These are phyloP conservation scores for Anastatus disparis DNA, from an alignment of 1,140 invertebrate species.

Conservation along the genomic window DNA sequence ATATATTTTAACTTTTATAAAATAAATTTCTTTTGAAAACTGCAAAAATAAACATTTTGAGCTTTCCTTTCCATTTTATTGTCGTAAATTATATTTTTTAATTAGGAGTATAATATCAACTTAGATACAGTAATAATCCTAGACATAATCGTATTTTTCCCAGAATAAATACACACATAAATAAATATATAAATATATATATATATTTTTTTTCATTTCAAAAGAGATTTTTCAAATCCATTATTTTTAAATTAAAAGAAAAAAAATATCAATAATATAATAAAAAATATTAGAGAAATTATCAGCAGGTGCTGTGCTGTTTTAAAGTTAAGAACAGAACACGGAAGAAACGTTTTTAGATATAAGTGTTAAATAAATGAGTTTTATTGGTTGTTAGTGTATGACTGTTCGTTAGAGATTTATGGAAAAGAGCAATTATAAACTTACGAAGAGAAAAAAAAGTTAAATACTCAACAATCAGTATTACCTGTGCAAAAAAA, in stretches of 20 bases:
- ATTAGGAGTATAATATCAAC: background rate
- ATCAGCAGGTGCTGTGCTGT: slow-evolving; percentile 5
- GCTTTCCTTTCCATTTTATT: background rate
- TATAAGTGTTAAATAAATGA: slow-evolving; percentile 36
- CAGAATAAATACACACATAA: too few species aligned
- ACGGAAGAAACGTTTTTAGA: slow-evolving; percentile 18
- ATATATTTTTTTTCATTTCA: too few species aligned
- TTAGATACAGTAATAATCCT: background rate
- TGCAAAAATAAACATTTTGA: too few species aligned
- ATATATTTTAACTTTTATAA: too few species aligned
- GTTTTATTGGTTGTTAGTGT: slow-evolving; percentile 33
- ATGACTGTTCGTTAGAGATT: slow-evolving; percentile 33
- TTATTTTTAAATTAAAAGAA: slow-evolving; percentile 8
- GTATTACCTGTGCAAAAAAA: slow-evolving; percentile 37
- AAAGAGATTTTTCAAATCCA: background rate
- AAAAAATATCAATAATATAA: slow-evolving; percentile 13
- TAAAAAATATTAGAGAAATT: slow-evolving; percentile 15
- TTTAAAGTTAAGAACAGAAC: slow-evolving; percentile 22
- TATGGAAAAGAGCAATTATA: slow-evolving; percentile 30
- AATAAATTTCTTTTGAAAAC: too few species aligned
- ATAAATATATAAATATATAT: too few species aligned
- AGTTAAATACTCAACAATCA: slow-evolving; percentile 27
- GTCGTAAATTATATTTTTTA: background rate
- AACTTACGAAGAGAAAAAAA: slow-evolving; percentile 18
- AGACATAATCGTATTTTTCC: too few species aligned